Evolutionary conservation across 2,113 vertebrate species (phyloP).

Genomic region (Arothron firmamentum): DNA sequence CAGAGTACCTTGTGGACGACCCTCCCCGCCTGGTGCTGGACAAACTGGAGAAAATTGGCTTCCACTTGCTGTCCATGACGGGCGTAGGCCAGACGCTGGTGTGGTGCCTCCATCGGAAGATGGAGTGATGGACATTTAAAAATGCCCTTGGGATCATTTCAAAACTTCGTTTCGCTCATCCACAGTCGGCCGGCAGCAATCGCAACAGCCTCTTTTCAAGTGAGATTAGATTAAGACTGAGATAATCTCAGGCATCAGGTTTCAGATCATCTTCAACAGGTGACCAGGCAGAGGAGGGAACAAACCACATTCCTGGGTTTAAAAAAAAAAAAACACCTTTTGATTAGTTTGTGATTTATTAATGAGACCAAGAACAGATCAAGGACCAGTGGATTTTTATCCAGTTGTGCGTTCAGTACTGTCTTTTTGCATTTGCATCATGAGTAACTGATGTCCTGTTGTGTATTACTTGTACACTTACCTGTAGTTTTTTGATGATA

Average conservation of each 20-base stretch:
- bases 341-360: conserved; percentile 12
- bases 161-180: neutral
- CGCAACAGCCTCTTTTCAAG: neutral
- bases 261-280: conserved; percentile 16
- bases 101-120: conserved; percentile 93
- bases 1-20: conserved; percentile 89
- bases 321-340: neutral
- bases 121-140: conserved; percentile 26
- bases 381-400: neutral
- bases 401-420: conserved; percentile 8
- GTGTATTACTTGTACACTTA: conserved; percentile 28
- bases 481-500: neutral
- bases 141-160: neutral
- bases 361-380: conserved; percentile 4
- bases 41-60: conserved; percentile 89
- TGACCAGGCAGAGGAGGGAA: conserved; percentile 2
- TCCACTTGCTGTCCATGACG: conserved; percentile 88
- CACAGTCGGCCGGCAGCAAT: neutral
- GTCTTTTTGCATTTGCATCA: conserved; percentile 25
- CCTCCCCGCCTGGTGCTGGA: conserved; percentile 88
- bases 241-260: conserved; percentile 16
- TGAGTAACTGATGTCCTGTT: conserved; percentile 42
- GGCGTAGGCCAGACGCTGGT: conserved; percentile 96
- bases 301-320: conserved; percentile 20
- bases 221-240: neutral